These are phyloP conservation scores for Botia kubotai DNA, from an alignment of 2,797 vertebrate genomes.

Conservation along the genomic window DNA sequence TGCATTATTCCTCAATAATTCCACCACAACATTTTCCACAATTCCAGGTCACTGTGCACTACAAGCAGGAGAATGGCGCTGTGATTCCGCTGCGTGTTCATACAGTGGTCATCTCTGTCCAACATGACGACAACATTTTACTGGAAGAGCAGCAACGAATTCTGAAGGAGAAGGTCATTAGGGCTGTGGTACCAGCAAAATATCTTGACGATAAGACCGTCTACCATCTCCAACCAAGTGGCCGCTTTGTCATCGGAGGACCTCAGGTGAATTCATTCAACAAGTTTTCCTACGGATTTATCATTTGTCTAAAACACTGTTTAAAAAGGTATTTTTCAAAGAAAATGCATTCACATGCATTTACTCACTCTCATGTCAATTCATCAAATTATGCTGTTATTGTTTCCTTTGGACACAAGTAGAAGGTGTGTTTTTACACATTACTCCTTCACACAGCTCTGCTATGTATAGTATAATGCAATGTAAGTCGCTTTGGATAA, in stretches of 20 bases:
- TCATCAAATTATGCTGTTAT: no score
- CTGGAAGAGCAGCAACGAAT: constrained; percentile 87
- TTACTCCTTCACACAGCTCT: no score
- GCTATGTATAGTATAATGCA: no score
- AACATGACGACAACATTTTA: constrained; percentile 86
- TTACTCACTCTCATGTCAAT: no score
- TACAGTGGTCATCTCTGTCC: constrained; percentile 95
- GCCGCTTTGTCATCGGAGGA: constrained; percentile 97
- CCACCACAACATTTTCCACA: background rate
- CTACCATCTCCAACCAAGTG: constrained; percentile 96
- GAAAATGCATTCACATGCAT: no score
- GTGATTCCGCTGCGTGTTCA: constrained; percentile 92
- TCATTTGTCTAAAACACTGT: no score
- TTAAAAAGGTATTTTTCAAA: no score
- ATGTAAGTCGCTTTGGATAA: no score
- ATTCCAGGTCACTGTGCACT: constrained; percentile 93
- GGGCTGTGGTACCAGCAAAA: constrained; percentile 87
- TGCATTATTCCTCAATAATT: background rate
- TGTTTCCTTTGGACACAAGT: no score
- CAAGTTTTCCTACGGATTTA: no score
- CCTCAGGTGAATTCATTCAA: constrained; percentile 85
- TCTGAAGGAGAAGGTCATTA: constrained; percentile 90
- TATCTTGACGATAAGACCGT: constrained; percentile 92
- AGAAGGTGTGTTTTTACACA: no score
- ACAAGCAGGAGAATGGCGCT: constrained; percentile 86